These are phyloP conservation scores for Capitella teleta DNA, from an alignment of 1,140 invertebrate species.

Conservation along the genomic window DNA sequence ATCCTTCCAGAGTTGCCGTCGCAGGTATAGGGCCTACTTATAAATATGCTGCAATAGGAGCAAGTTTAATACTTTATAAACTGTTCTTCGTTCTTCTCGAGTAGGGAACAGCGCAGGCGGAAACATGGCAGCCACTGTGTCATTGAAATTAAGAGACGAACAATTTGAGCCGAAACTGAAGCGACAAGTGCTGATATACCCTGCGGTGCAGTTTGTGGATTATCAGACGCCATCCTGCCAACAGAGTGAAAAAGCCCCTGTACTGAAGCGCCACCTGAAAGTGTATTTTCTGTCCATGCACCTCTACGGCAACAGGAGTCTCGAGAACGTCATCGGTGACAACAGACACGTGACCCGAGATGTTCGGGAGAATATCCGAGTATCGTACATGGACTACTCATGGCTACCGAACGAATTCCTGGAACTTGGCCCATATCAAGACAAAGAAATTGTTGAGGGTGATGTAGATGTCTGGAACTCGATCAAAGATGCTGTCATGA, in stretches of 20 bases:
- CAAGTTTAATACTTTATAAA: too few relatives aligned
- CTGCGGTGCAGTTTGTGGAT: conserved; percentile 9
- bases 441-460: neutral
- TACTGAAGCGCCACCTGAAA: too few relatives aligned
- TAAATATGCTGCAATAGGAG: too few relatives aligned
- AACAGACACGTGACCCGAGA: too few relatives aligned
- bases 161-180: neutral
- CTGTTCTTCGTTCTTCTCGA: too few relatives aligned
- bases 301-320: too few relatives aligned
- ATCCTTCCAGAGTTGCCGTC: conserved; percentile 9
- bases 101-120: conserved; percentile 11
- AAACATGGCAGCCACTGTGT: conserved; percentile 12
- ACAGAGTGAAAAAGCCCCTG: conserved; percentile 2
- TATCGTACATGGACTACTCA: too few relatives aligned
- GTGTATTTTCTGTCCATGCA: too few relatives aligned
- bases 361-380: too few relatives aligned
- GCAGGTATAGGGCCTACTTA: neutral
- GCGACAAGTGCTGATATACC: conserved; percentile 11
- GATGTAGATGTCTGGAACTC: conserved; percentile 1
- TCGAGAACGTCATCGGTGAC: too few relatives aligned
- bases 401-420: too few relatives aligned
- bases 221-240: conserved; percentile 24
- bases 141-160: conserved; percentile 11
- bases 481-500: conserved; percentile 3
- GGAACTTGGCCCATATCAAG: too few relatives aligned